Evolutionary conservation across 2,113 vertebrate species (phyloP), one percentile per base, ranked within the genome.

Genomic region (Amblyornis subalaris): DNA sequence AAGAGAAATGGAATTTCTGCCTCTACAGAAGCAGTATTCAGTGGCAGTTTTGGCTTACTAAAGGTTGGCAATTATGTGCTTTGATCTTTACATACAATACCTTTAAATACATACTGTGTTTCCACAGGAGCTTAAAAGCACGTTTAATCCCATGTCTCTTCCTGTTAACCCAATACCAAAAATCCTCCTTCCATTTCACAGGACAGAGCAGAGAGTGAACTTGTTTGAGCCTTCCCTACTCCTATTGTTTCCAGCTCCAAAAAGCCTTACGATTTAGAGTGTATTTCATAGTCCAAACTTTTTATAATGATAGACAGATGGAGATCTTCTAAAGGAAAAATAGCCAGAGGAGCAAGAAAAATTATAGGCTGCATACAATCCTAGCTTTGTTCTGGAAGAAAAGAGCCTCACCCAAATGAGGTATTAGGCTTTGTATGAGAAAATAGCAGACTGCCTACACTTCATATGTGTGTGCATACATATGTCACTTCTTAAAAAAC

Each of bases 311-410:
- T 38, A 89, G 89, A 72, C 44, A 78, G 44, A 66, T 48, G 42
- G 31, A 64, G 23, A 54, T 36, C 14, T 86, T 90, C 54, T 84
- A 70, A 89, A 78, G 40, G 24, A 77, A 86, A 91, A 95, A 88
- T 54, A 94, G 42, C 58, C 61, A 92, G 74, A 79, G 35, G 51
- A 93, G 22, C 15, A 82, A 70, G 67, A 82, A 91, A 66, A 88
- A 89, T 73, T 93, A 66, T 8, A 76, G 62, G 45, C 3, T 85
- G 9, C 8, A 6, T 42, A 57, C 26, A 88, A 51, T 66, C 42
- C 31, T 33, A 76, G 35, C 70, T 95, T 90, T 94, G 58, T 80
- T 87, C 87, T 82, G 45, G 62, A 73, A 91, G 28, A 90, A 78
- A 76, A 69, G 38, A 62, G 51, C 81, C 70, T 87, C 85, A 89